Evolutionary conservation across 2,797 vertebrate species (phyloP).

Genomic region (Notolepis coatsorum): DNA sequence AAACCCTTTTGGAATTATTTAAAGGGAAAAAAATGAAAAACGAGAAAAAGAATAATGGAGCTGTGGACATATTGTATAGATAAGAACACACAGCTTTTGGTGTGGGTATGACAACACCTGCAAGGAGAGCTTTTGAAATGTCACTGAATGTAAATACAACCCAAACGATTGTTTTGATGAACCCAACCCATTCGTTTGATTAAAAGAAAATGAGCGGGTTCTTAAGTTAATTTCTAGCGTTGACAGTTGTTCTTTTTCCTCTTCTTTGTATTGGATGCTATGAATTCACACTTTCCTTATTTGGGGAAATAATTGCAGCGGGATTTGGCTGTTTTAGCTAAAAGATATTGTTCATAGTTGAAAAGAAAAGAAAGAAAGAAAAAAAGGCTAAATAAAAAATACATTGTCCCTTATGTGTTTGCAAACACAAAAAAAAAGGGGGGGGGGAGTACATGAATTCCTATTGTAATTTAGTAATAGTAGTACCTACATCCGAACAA

Average conservation of each 20-base stretch:
- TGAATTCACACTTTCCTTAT: constrained; percentile 64
- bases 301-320: constrained; percentile 63
- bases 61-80: constrained; percentile 28
- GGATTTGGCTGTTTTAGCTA: constrained; percentile 73
- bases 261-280: constrained; percentile 74
- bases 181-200: constrained; percentile 61
- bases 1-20: constrained; percentile 42
- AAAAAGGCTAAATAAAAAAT: constrained; percentile 40
- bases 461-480: constrained; percentile 65
- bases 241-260: constrained; percentile 68
- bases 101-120: constrained; percentile 33
- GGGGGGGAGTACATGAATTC: constrained; percentile 49
- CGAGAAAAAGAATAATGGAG: constrained; percentile 23
- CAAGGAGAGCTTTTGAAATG: constrained; percentile 34
- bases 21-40: not conserved
- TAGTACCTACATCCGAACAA: constrained; percentile 50
- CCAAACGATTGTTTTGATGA: constrained; percentile 72
- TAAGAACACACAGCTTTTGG: constrained; percentile 15
- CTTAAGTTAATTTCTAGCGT: constrained; percentile 62
- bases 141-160: constrained; percentile 83
- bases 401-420: constrained; percentile 73
- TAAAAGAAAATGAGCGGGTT: constrained; percentile 68
- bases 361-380: constrained; percentile 42
- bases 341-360: constrained; percentile 62
- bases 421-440: constrained; percentile 45